Percentiles rank a stretch among this genome's conserved stretches.
phyloP scores from a whole-genome alignment of 2,888 invertebrate species.

The Drosophila leonis region DNA sequence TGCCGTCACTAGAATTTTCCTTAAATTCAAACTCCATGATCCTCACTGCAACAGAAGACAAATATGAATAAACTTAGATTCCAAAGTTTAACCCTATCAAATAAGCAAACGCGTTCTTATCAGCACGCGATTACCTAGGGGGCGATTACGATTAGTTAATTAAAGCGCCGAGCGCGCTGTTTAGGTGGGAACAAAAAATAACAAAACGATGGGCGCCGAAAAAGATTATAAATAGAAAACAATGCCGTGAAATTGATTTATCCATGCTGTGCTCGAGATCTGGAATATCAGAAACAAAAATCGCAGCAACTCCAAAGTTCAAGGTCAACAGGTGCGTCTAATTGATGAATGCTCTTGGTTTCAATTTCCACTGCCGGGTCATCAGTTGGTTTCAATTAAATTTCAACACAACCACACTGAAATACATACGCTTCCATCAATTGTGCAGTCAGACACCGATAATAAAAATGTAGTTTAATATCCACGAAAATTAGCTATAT shows the following conservation, averaged over 20 bases:
- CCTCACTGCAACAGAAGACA: conserved; percentile 39
- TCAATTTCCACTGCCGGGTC: neutral
- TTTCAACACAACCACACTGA: neutral
- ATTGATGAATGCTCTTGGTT: neutral
- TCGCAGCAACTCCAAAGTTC: conserved; percentile 49
- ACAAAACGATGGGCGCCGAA: neutral
- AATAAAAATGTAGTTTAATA: neutral
- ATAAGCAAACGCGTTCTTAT: conserved; percentile 30
- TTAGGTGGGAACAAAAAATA: conserved; percentile 5
- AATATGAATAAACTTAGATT: conserved; percentile 46
- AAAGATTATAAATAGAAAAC: conserved; percentile 17
- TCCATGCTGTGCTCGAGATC: conserved; percentile 15
- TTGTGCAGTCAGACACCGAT: neutral
- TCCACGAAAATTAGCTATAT: conserved; percentile 4
- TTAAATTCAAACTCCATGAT: conserved; percentile 49
- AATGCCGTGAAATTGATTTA: conserved; percentile 20
- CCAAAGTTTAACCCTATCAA: conserved; percentile 59
- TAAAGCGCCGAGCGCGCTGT: neutral
- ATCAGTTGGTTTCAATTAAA: neutral
- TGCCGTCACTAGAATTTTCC: conserved; percentile 29
- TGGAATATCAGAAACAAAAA: neutral
- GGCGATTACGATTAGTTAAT: conserved; percentile 51
- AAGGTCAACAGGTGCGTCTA: conserved; percentile 43
- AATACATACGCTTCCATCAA: conserved; percentile 26
- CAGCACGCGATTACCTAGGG: conserved; percentile 42